Evolutionary conservation across 2,888 invertebrate genomes (phyloP).

Genomic region (Argyra leucocephala): DNA sequence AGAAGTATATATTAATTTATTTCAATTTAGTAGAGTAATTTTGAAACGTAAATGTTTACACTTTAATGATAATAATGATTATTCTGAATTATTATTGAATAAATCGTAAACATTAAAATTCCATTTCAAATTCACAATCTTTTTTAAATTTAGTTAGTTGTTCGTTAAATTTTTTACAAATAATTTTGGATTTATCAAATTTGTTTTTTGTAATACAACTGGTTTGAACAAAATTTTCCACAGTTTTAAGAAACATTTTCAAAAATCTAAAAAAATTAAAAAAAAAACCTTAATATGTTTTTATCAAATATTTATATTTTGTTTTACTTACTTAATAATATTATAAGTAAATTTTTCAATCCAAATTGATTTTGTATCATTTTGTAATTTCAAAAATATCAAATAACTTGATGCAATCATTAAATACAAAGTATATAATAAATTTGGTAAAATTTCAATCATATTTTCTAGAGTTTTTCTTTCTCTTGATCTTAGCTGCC

Average conservation of each 20-base stretch:
- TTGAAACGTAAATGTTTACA: no score
- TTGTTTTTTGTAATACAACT: neutral
- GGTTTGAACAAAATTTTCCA: slow-evolving; percentile 28
- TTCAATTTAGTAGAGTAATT: no score
- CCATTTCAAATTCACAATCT: neutral
- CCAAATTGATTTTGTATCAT: slow-evolving; percentile 3
- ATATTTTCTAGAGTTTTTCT: slow-evolving; percentile 31
- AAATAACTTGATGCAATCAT: slow-evolving; percentile 17
- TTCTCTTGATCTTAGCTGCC: slow-evolving; percentile 29
- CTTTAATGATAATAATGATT: no score
- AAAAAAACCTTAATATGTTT: slow-evolving; percentile 15
- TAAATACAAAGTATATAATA: slow-evolving; percentile 21
- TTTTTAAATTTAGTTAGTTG: neutral
- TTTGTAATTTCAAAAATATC: slow-evolving; percentile 22
- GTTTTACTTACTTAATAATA: slow-evolving; percentile 21
- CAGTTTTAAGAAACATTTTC: slow-evolving; percentile 27
- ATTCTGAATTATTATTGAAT: no score
- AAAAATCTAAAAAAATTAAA: slow-evolving; percentile 27
- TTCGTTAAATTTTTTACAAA: neutral
- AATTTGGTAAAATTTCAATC: slow-evolving; percentile 23
- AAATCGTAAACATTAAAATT: no score
- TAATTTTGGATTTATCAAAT: neutral
- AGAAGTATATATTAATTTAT: no score
- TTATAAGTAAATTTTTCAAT: slow-evolving; percentile 10
- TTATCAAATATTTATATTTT: slow-evolving; percentile 8